Evolutionary conservation across 2,797 vertebrate species (phyloP), one percentile per base, ranked within the genome.

Genomic region (Hozukius guyotensis): DNA sequence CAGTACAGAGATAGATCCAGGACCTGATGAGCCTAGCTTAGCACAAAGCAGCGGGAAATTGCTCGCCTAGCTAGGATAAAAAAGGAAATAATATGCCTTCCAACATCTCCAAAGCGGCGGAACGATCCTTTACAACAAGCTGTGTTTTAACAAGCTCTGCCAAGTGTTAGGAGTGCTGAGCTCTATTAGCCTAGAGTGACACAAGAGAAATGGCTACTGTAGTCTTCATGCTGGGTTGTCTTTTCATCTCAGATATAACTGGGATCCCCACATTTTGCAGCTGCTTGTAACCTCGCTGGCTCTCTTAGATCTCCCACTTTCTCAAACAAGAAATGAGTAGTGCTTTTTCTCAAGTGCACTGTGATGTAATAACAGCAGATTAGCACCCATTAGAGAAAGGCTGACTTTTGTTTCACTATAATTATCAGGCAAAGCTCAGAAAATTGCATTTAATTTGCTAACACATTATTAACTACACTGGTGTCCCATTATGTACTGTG

Each of bases 371-470:
- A 60, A 36, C 31, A 66, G 74, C 29, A 80, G 76, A 70, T 72
- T 60, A 80, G 27, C 20, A 67, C 14, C 2, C 11, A 86, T 78
- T 80, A 80, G 64, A 59, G 55, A 22, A 38, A 34, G 16, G 10
- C 61, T 42, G 42, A 72, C 13, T 68, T 69, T 67, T 78, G 24
- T 77, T 76, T 64, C 38, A 65, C n/a, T 25, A 8, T 71, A 64
- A 80, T 74, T 77, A 74, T 52, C 46, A 73, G 29, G n/a, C 24
- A 65, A 52, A 75, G 55, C 77, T 73, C 8, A 7, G 36, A 75
- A 78, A 71, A 86, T 84, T n/a, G 34, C 25, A 56, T 65, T 57
- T 72, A 53, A 84, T 84, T 82, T 78, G 52, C 3, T 11, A 49
- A 53, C 52, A 46, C 49, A 42, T 75, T 59, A 64, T 84, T 52